A percentile compares a stretch with the other conserved stretches of the same genome.
Conservation (phyloP, 92 coral and sea anemone genomes). For the Epizoanthus rinbou region DNA sequence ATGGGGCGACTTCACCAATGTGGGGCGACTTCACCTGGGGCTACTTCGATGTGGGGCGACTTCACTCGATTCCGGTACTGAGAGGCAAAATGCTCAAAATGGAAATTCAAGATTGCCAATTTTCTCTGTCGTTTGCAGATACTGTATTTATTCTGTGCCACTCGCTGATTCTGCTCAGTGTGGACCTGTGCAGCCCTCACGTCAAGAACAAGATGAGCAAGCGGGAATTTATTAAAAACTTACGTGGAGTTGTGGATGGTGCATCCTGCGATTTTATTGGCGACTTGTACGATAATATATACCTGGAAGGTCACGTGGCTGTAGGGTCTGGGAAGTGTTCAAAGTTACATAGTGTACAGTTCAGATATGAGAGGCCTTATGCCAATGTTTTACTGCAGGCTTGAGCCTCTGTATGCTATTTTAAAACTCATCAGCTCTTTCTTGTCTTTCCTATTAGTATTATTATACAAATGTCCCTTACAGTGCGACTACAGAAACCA, state of each 20-base stretch:
- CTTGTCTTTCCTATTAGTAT: too few relatives aligned
- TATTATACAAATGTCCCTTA: too few relatives aligned
- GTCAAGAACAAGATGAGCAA: constrained; percentile 98
- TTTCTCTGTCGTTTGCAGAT: constrained; percentile 58
- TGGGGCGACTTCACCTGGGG: too few relatives aligned
- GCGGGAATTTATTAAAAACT: constrained; percentile 94
- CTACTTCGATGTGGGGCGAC: too few relatives aligned
- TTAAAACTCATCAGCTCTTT: background rate
- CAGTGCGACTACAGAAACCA: too few relatives aligned
- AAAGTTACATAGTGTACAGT: constrained; percentile 72
- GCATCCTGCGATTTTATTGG: constrained; percentile 89
- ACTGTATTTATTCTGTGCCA: constrained; percentile 90
- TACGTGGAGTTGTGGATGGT: constrained; percentile 92
- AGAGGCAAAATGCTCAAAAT: too few relatives aligned
- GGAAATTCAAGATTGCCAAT: background rate
- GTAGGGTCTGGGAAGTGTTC: constrained; percentile 73
- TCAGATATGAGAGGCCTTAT: constrained; percentile 89
- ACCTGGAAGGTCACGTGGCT: constrained; percentile 90
- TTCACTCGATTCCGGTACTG: too few relatives aligned
- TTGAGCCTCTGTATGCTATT: constrained; percentile 17
- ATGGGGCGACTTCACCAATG: too few relatives aligned
- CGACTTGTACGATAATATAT: constrained; percentile 91
- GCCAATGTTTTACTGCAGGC: constrained; percentile 89
- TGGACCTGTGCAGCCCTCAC: constrained; percentile 97
- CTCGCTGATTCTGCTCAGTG: constrained; percentile 93